Evolutionary conservation across 2,113 vertebrate species (phyloP), one percentile per base, ranked within the genome.

Genomic region (Caranx ignobilis): DNA sequence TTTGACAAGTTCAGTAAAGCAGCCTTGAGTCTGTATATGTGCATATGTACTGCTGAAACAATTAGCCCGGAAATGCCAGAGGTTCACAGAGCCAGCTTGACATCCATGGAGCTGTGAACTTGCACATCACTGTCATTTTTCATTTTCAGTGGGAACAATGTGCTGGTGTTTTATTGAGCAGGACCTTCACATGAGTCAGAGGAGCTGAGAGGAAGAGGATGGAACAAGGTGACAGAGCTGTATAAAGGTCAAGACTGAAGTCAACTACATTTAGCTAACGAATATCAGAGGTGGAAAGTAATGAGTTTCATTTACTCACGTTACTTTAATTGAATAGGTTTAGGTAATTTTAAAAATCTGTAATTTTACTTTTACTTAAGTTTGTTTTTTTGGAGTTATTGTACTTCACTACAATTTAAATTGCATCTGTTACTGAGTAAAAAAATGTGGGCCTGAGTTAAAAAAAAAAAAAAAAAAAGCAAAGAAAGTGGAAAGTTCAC

Each of bases 1-100:
- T 83, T 86, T 88, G 77, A 81, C 70, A 80, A 80, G 69, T 78
- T 83, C 63, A 62, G 71, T 41, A 73, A 73, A 66, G 65, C 55
- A 26, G 11, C 63, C 37, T 12, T 6, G 68, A 43, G 57, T 62
- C 39, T 63, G 68, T 4, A 54, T 63, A 12, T 2, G 16, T 52
- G 31, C 35, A n/a, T 41, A 34, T 56, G 65, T 65, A 6, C 68
- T 47, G 19, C 61, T 32, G 69, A 70, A 74, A 77, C 55, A 82
- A 85, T 87, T 72, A 76, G 67, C 11, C n/a, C 2, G 56, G 71
- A 60, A 68, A 68, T 57, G 52, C 3, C 61, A 71, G 43, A 61
- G 41, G 66, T 75, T 52, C 19, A 12, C 1, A 8, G 19, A 74
- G 35, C 55, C 1, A 67, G 47, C 68, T 55, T 67, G 69, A 78